phyloP scores from a whole-genome alignment of 2,113 vertebrate genomes.

The Eubucco bourcierii region DNA sequence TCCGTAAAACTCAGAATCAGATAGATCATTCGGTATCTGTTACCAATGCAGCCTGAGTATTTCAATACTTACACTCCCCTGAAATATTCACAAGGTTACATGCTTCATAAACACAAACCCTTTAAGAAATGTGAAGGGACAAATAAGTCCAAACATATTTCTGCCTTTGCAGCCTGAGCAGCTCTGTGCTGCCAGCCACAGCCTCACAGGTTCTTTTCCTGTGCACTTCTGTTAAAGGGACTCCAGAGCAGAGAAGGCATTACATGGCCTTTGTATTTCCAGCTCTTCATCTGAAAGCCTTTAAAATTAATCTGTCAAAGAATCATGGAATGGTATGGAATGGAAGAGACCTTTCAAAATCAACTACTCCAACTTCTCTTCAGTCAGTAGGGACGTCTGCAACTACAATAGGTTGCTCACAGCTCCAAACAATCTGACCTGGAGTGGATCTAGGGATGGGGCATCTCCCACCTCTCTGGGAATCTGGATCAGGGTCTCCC shows the following conservation, averaged over 20 bases:
- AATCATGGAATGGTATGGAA: neutral
- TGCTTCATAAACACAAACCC: slow-evolving; percentile 64
- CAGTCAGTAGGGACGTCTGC: no score
- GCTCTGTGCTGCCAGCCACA: accelerated
- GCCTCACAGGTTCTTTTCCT: neutral
- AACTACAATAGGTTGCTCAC: no score
- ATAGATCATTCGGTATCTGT: slow-evolving; percentile 72
- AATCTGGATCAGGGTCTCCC: no score
- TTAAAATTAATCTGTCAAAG: neutral
- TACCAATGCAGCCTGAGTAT: slow-evolving; percentile 61
- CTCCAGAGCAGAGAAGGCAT: neutral
- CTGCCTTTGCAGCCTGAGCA: neutral
- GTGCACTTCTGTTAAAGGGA: accelerated
- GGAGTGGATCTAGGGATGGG: no score
- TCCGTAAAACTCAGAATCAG: slow-evolving; percentile 69
- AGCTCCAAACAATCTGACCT: no score
- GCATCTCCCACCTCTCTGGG: no score
- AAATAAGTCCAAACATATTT: neutral
- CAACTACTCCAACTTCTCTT: neutral
- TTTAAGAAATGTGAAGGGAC: slow-evolving; percentile 36
- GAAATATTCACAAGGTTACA: slow-evolving; percentile 62
- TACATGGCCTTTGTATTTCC: neutral
- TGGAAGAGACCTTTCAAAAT: neutral
- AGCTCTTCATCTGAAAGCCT: neutral
- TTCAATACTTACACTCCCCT: slow-evolving; percentile 66